These are phyloP conservation scores for Clangula hyemalis DNA, from an alignment of 2,797 vertebrate genomes.

Conservation along the genomic window DNA sequence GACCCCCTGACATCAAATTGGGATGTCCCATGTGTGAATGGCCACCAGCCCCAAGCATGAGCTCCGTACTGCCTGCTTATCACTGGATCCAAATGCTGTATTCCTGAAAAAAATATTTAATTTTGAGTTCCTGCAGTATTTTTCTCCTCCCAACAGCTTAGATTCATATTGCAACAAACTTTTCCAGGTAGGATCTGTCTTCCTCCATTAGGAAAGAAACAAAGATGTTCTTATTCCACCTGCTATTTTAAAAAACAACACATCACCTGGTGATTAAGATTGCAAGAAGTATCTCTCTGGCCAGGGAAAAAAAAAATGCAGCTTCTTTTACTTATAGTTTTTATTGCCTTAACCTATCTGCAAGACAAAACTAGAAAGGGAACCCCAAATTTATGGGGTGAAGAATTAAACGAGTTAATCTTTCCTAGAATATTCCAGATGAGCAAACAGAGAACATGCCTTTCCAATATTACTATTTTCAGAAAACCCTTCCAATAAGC, in stretches of 20 bases:
- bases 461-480: background rate
- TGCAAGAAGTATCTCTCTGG: background rate
- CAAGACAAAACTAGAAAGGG: background rate
- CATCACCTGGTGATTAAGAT: background rate
- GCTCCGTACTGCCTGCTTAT: accelerated
- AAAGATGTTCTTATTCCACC: background rate
- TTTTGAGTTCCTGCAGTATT: background rate
- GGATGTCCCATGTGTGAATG: accelerated
- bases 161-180: background rate
- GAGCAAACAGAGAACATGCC: background rate
- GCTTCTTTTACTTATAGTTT: background rate
- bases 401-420: constrained; percentile 12
- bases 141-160: background rate
- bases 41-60: background rate
- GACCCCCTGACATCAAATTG: background rate
- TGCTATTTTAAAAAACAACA: background rate
- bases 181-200: background rate
- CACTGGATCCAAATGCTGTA: background rate
- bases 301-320: background rate
- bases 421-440: background rate
- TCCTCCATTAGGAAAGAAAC: background rate
- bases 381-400: background rate
- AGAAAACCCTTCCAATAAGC: background rate
- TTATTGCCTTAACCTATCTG: background rate
- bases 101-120: background rate